phyloP scores from a whole-genome alignment of 2,113 vertebrate species.

The Caracal caracal region DNA sequence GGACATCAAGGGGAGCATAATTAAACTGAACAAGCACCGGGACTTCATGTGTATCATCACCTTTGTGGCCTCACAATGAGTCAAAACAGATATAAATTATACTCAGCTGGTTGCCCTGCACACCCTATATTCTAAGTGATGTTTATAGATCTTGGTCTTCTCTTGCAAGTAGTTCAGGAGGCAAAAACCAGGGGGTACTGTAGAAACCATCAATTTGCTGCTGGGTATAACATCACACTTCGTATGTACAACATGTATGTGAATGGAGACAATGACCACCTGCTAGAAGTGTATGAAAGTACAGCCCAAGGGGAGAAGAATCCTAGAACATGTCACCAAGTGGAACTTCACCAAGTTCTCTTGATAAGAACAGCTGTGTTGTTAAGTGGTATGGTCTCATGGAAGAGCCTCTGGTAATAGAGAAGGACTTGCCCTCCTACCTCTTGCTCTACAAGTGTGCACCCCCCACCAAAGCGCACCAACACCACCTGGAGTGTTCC shows the following conservation, averaged over 20 bases:
- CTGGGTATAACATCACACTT: background rate
- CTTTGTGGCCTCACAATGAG: background rate
- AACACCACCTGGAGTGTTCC: background rate
- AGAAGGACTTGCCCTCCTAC: background rate
- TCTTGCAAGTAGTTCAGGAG: background rate
- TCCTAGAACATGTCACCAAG: background rate
- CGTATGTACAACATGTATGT: background rate
- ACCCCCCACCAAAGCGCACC: background rate
- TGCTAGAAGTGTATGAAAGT: background rate
- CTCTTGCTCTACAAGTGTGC: background rate
- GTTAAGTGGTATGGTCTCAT: background rate
- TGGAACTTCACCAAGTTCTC: background rate
- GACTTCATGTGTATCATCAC: background rate
- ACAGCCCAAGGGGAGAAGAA: background rate
- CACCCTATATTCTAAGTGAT: background rate
- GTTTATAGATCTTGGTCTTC: background rate
- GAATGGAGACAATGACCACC: background rate
- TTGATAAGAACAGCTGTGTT: background rate
- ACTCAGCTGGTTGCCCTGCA: background rate
- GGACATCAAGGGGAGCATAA: background rate
- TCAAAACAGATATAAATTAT: background rate
- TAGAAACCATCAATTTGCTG: background rate
- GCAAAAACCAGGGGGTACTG: background rate
- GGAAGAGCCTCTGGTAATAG: background rate
- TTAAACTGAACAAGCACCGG: background rate